phyloP scores from a whole-genome alignment of 2,888 invertebrate species.

The Andricus curvator region DNA sequence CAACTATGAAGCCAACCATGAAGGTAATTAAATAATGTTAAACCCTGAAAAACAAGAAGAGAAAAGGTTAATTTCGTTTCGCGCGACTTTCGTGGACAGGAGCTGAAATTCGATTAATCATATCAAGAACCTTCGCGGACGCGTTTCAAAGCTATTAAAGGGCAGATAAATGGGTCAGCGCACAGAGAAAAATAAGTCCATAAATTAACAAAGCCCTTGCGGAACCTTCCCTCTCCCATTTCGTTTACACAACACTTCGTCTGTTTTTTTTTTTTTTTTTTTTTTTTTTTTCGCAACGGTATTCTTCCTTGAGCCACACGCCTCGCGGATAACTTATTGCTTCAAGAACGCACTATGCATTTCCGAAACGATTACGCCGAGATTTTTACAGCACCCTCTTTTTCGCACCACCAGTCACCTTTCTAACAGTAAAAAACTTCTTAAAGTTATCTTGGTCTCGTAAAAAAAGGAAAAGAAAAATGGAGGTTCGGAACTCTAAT shows the following conservation, averaged over 20 bases:
- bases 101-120: slow-evolving; percentile 62
- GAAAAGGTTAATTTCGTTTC: background rate
- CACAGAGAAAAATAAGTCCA: slow-evolving; percentile 69
- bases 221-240: slow-evolving; percentile 42
- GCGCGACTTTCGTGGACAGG: background rate
- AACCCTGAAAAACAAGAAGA: background rate
- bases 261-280: background rate
- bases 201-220: slow-evolving; percentile 66
- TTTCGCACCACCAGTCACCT: slow-evolving; percentile 12
- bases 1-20: too few species aligned
- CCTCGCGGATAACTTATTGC: slow-evolving; percentile 66
- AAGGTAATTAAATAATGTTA: background rate
- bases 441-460: slow-evolving; percentile 25
- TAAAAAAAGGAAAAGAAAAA: slow-evolving; percentile 34
- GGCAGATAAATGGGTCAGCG: slow-evolving; percentile 67
- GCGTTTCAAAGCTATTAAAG: slow-evolving; percentile 66
- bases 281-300: slow-evolving; percentile 44
- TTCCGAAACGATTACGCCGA: slow-evolving; percentile 67
- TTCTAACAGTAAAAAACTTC: slow-evolving; percentile 43
- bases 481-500: slow-evolving; percentile 17
- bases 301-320: slow-evolving; percentile 45
- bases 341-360: slow-evolving; percentile 66
- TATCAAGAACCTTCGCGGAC: slow-evolving; percentile 59
- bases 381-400: slow-evolving; percentile 53
- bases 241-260: slow-evolving; percentile 43